Evolutionary conservation across 2,797 vertebrate species (phyloP), one percentile per base, ranked within the genome.

Genomic region (Dipus sagitta): DNA sequence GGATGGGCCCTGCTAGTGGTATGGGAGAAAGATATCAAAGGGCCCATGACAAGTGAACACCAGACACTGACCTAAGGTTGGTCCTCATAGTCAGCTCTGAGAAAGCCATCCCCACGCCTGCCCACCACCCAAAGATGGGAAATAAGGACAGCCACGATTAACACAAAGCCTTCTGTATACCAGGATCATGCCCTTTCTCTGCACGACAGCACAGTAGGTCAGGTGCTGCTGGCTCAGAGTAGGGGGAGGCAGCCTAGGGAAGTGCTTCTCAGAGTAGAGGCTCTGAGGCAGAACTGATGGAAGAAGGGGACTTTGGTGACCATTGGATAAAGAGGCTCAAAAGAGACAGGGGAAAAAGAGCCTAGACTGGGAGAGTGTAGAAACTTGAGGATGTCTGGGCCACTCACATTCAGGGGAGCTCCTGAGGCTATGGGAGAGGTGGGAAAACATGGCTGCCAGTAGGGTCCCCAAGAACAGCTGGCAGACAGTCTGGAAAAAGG

Each of bases 271-370:
- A 64, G 62, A 34, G 54, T 15, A 81, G 70, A 81, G 76, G 18
- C 23, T n/a, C 67, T 12, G 32, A 60, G 47, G 71, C 60, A 38
- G 32, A 34, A 24, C 30, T 26, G 1, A 5, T 0, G 0, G 2
- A n/a, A n/a, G 30, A 2, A 78, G 67, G 60, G 11, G 20, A 20
- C 58, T 68, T 14, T 12, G 52, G 85, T 64, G 0, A 0, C 68
- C 58, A 60, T 12, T 21, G 54, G 81, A 77, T 17, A 64, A 54
- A 0, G 15, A 4, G 28, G 77, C 72, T 68, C 81, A 85, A 30
- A 70, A 42, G 26, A 34, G 18, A 34, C 3, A 15, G n/a, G 3
- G 1, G 11, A n/a, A 34, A 76, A 76, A 86, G 72, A 85, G 52
- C 65, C 15, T 17, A 52, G 30, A 34, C 42, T 1, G 1, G 5